Evolutionary conservation across 2,113 vertebrate species (phyloP).

Genomic region (Holacanthus passer): DNA sequence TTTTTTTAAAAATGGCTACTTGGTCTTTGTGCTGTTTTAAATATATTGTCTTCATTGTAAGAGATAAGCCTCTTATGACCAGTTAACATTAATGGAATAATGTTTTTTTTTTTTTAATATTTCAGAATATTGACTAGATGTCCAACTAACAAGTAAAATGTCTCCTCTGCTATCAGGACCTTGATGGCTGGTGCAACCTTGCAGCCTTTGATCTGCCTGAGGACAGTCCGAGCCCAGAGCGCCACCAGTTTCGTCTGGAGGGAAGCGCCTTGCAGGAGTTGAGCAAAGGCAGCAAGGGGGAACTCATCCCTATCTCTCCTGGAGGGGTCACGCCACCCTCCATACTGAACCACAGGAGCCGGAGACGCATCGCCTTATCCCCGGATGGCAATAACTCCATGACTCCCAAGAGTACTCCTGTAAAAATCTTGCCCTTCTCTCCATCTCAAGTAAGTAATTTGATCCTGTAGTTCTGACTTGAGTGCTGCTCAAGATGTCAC

Average conservation of each 20-base stretch:
- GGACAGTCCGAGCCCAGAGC: conserved; percentile 71
- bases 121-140: not conserved
- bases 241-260: conserved; percentile 91
- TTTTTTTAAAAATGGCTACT: too few relatives aligned
- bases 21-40: not conserved
- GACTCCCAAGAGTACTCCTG: conserved; percentile 96
- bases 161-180: conserved; percentile 83
- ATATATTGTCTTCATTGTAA: not conserved
- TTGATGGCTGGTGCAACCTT: conserved; percentile 95
- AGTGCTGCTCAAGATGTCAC: too few relatives aligned
- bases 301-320: conserved; percentile 96
- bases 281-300: conserved; percentile 92
- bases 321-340: conserved; percentile 91
- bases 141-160: not conserved
- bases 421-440: conserved; percentile 96
- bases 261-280: conserved; percentile 94
- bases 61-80: too few relatives aligned
- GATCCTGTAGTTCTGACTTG: fast-evolving
- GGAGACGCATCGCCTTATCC: conserved; percentile 89
- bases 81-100: too few relatives aligned
- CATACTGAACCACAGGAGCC: conserved; percentile 89
- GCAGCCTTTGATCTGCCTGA: conserved; percentile 93
- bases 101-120: too few relatives aligned
- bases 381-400: conserved; percentile 91
- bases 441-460: conserved; percentile 90